A percentile compares a stretch with the other conserved stretches of the same genome.
Evolutionary conservation across 2,113 vertebrate genomes (phyloP).

Genomic region (Pteruthius melanotis): DNA sequence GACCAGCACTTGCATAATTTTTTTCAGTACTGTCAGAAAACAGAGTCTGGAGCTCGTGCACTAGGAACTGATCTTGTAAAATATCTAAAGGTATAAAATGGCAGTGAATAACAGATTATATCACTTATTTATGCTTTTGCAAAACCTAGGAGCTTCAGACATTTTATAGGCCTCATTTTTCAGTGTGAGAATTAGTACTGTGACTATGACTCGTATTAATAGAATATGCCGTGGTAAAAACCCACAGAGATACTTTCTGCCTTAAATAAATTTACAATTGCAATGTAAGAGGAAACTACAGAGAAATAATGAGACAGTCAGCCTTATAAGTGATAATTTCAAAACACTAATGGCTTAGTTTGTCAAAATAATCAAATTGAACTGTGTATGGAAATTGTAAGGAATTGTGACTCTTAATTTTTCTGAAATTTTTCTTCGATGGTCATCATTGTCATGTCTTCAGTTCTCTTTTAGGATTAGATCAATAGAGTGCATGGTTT

Average conservation of each 20-base stretch:
- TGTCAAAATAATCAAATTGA: neutral
- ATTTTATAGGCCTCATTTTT: neutral
- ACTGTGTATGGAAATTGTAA: neutral
- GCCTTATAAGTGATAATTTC: neutral
- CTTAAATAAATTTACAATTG: neutral
- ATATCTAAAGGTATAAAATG: conserved; percentile 91
- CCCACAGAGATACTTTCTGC: neutral
- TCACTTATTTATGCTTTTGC: neutral
- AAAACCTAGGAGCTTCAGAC: neutral
- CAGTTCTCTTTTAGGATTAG: neutral
- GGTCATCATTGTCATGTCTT: neutral
- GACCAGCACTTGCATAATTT: conserved; percentile 99
- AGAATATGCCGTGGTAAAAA: neutral
- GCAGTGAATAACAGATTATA: neutral
- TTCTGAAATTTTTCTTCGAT: neutral
- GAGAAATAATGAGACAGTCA: neutral
- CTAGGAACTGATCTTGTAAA: conserved; percentile 90
- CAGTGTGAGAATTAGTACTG: neutral
- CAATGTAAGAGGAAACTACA: neutral
- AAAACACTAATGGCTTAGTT: neutral
- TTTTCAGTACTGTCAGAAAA: conserved; percentile 93
- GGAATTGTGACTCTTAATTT: neutral
- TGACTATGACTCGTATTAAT: neutral
- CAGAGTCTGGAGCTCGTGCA: conserved; percentile 76
- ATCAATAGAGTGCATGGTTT: neutral